phyloP scores from a whole-genome alignment of 2,888 invertebrate genomes.

The Crematogaster levior region DNA sequence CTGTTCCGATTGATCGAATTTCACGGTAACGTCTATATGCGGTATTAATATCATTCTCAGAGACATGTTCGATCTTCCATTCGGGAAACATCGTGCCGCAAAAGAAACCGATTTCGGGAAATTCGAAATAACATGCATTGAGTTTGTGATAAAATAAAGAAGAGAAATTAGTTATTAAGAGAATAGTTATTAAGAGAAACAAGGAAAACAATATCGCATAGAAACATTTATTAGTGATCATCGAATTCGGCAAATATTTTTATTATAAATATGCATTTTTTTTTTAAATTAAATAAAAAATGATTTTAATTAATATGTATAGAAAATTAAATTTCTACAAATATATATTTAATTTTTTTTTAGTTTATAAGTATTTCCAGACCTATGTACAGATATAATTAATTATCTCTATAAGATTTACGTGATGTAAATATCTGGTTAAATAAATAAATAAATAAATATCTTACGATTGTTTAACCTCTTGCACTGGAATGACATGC shows the following conservation, averaged over 20 bases:
- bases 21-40: slow-evolving; percentile 60
- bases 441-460: too few relatives aligned
- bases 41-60: slow-evolving; percentile 46
- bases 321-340: background rate
- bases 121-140: background rate
- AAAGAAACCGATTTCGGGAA: background rate
- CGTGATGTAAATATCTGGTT: too few relatives aligned
- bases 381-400: too few relatives aligned
- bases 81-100: slow-evolving; percentile 5
- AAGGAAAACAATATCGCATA: background rate
- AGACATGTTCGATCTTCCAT: slow-evolving; percentile 29
- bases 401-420: too few relatives aligned
- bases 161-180: background rate
- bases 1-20: slow-evolving; percentile 64
- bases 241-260: background rate
- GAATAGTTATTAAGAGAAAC: too few relatives aligned
- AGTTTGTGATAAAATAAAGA: background rate
- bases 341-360: too few relatives aligned
- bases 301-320: background rate
- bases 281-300: background rate
- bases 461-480: background rate
- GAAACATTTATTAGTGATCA: background rate
- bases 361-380: too few relatives aligned
- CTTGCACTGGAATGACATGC: too few relatives aligned
- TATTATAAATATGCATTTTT: background rate